These are phyloP conservation scores for Benthosema pterotum DNA, from an alignment of 2,797 vertebrate species.

Conservation along the genomic window DNA sequence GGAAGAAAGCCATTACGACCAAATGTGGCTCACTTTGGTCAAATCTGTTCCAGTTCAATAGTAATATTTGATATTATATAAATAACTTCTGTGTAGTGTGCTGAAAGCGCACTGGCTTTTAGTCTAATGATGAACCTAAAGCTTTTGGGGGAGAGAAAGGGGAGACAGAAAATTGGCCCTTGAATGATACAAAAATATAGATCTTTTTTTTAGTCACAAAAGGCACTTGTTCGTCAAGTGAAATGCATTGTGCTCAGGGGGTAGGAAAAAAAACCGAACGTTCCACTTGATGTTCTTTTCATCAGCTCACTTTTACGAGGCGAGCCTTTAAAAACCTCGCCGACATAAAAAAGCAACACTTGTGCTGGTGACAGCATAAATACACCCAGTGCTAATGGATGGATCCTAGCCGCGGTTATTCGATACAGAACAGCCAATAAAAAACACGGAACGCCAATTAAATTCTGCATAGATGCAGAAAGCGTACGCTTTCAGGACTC, in stretches of 20 bases:
- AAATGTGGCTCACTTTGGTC: conserved; percentile 38
- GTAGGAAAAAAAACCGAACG: conserved; percentile 31
- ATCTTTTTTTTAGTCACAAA: conserved; percentile 41
- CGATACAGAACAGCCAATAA: conserved; percentile 28
- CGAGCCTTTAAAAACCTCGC: conserved; percentile 24
- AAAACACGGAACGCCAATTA: conserved; percentile 16
- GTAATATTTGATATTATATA: not conserved
- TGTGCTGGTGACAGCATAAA: conserved; percentile 3
- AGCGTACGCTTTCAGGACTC: not conserved
- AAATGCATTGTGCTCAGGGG: conserved; percentile 50
- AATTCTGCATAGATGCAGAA: conserved; percentile 21
- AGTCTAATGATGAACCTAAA: conserved; percentile 44
- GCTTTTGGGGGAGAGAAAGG: conserved; percentile 37
- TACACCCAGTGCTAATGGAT: conserved; percentile 40
- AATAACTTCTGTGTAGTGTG: conserved; percentile 29
- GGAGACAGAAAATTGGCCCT: conserved; percentile 61
- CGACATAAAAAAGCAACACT: not conserved
- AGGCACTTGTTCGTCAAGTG: conserved; percentile 63
- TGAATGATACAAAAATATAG: conserved; percentile 64
- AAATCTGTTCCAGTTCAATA: conserved; percentile 39
- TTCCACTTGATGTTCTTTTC: conserved; percentile 12
- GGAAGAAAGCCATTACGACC: conserved; percentile 36
- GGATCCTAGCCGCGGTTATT: conserved; percentile 37
- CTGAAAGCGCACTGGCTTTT: conserved; percentile 34
- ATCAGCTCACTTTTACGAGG: conserved; percentile 17